These are phyloP conservation scores for Xenopus borealis DNA, from an alignment of 2,113 vertebrate genomes.

Conservation along the genomic window DNA sequence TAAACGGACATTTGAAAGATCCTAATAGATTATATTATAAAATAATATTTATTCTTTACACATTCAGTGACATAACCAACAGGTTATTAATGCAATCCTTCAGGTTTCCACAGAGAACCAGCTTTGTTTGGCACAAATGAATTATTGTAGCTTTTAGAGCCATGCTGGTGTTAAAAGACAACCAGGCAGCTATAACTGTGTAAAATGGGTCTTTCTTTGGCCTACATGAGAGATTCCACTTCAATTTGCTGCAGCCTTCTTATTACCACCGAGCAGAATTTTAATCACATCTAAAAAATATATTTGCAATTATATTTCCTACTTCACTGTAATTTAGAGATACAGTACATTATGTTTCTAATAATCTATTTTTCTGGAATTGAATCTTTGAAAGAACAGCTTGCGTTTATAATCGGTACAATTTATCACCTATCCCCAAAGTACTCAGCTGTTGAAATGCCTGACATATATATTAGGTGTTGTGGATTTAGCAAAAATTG, in stretches of 20 bases:
- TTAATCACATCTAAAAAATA: constrained; percentile 59
- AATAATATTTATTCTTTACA: constrained; percentile 65
- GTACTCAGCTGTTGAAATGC: constrained; percentile 85
- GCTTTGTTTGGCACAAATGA: constrained; percentile 56
- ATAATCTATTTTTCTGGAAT: constrained; percentile 72
- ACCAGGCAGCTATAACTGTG: constrained; percentile 53
- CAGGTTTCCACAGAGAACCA: constrained; percentile 55
- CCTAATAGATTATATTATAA: constrained; percentile 61
- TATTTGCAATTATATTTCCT: constrained; percentile 70
- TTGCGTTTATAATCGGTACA: constrained; percentile 80
- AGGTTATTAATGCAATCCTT: constrained; percentile 61
- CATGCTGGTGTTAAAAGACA: constrained; percentile 63
- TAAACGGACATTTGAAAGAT: constrained; percentile 61
- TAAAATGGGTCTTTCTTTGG: constrained; percentile 48
- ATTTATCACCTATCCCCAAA: constrained; percentile 82
- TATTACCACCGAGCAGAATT: constrained; percentile 37
- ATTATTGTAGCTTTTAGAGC: constrained; percentile 59
- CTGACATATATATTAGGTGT: constrained; percentile 97
- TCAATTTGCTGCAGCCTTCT: constrained; percentile 53
- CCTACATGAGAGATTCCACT: constrained; percentile 65
- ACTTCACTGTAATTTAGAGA: constrained; percentile 71
- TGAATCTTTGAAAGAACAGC: constrained; percentile 76
- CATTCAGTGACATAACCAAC: constrained; percentile 53
- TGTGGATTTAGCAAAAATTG: constrained; percentile 89
- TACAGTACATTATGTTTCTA: constrained; percentile 71